Conservation (phyloP, 1,140 invertebrate species). For the Spodoptera litura region DNA sequence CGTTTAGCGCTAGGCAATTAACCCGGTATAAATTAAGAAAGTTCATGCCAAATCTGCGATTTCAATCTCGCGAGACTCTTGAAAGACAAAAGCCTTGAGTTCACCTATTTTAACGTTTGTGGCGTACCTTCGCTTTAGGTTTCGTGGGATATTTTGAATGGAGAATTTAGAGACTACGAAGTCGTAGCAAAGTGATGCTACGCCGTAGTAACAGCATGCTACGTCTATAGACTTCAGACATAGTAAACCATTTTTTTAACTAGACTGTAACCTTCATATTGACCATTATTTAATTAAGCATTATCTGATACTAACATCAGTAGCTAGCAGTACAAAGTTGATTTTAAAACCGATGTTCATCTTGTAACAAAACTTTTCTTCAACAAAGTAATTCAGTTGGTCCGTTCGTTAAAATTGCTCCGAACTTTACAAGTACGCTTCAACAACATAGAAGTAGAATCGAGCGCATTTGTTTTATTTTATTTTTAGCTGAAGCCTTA, state of each 20-base stretch:
- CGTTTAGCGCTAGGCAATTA: background rate
- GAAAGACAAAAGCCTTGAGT: background rate
- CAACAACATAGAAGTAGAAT: constrained; percentile 6
- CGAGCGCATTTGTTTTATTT: constrained; percentile 1
- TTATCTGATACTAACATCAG: too few species aligned
- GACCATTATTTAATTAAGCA: too few species aligned
- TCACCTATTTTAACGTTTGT: background rate
- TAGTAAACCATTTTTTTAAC: too few species aligned
- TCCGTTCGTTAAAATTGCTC: background rate
- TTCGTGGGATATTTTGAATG: background rate
- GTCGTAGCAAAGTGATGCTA: too few species aligned
- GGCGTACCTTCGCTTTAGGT: background rate
- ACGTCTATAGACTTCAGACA: too few species aligned
- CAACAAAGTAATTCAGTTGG: background rate
- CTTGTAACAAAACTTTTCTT: background rate
- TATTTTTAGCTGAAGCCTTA: constrained; percentile 3
- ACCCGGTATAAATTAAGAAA: constrained; percentile 2
- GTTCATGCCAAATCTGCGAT: constrained; percentile 10
- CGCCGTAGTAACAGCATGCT: too few species aligned
- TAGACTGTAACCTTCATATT: too few species aligned
- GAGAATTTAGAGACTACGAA: background rate
- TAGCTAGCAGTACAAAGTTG: too few species aligned
- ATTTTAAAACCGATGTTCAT: too few species aligned
- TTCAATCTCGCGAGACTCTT: background rate
- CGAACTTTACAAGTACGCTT: background rate